Evolutionary conservation across 2,113 vertebrate genomes (phyloP).

Genomic region (Elgaria multicarinata): DNA sequence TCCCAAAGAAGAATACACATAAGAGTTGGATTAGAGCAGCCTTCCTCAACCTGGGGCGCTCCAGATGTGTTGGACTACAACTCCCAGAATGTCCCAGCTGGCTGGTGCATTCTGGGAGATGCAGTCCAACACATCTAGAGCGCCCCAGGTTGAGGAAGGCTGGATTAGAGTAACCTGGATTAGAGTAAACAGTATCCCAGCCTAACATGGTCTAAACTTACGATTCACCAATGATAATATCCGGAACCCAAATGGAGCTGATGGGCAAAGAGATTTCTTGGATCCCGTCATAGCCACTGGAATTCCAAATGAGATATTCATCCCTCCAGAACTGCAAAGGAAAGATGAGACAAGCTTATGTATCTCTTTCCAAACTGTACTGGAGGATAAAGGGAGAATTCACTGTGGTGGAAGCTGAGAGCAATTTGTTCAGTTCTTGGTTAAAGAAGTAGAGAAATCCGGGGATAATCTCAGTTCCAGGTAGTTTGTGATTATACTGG

Average conservation of each 20-base stretch:
- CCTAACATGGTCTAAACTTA: slow-evolving; percentile 57
- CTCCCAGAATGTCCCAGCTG: too few species aligned
- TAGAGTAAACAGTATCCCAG: background rate
- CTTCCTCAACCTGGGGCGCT: too few species aligned
- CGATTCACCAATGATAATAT: slow-evolving; percentile 83
- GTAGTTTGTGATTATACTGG: background rate
- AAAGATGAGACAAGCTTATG: background rate
- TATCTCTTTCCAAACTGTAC: background rate
- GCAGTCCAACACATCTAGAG: too few species aligned
- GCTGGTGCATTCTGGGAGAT: too few species aligned
- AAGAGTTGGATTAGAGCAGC: too few species aligned
- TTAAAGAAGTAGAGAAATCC: background rate
- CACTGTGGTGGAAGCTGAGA: background rate
- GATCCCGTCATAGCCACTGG: slow-evolving; percentile 82
- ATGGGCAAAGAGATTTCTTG: slow-evolving; percentile 85
- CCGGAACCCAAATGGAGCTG: slow-evolving; percentile 83
- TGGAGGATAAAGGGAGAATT: background rate
- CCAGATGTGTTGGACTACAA: too few species aligned
- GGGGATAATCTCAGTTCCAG: background rate
- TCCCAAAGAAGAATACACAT: too few species aligned
- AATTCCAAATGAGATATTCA: slow-evolving; percentile 86
- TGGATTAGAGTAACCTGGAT: too few species aligned
- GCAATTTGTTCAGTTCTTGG: background rate
- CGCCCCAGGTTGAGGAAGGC: too few species aligned
- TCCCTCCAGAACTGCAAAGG: slow-evolving; percentile 83